phyloP scores from a whole-genome alignment of 2,113 vertebrate species.

The Eudyptes chrysolophus region DNA sequence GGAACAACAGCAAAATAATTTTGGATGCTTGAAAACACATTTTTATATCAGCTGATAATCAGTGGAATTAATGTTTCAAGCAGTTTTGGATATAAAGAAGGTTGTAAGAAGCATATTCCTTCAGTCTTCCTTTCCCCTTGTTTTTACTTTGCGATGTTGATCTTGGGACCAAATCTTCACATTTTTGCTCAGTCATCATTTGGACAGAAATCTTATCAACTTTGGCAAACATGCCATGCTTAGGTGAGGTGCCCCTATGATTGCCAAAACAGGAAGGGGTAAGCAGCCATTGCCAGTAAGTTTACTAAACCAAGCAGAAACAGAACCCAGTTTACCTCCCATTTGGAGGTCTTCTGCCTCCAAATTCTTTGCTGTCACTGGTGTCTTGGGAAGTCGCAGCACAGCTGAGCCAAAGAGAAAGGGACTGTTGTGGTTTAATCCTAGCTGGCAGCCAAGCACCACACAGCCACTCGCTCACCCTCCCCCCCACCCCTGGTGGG shows the following conservation, averaged over 20 bases:
- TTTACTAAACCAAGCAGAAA: neutral
- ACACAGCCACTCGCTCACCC: too few species aligned
- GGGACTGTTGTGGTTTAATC: neutral
- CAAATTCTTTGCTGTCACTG: neutral
- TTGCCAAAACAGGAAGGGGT: neutral
- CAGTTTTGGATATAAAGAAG: neutral
- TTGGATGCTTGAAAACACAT: neutral
- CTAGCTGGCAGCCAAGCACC: too few species aligned
- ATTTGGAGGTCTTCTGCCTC: neutral
- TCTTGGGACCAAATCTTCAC: neutral
- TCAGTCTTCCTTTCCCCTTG: neutral
- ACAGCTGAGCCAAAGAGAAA: neutral
- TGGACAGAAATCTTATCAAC: neutral
- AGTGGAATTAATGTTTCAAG: neutral
- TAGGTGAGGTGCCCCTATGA: neutral
- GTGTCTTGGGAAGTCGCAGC: neutral
- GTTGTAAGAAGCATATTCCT: neutral
- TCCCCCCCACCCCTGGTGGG: too few species aligned
- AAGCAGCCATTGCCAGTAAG: neutral
- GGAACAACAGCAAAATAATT: neutral
- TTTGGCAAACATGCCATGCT: rapidly evolving
- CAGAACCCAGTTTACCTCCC: neutral
- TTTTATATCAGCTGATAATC: neutral
- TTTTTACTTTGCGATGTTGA: neutral
- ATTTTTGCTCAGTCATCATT: neutral